Evolutionary conservation across 2,797 vertebrate genomes (phyloP), one percentile per base, ranked within the genome.

Genomic region (Dryobates pubescens): DNA sequence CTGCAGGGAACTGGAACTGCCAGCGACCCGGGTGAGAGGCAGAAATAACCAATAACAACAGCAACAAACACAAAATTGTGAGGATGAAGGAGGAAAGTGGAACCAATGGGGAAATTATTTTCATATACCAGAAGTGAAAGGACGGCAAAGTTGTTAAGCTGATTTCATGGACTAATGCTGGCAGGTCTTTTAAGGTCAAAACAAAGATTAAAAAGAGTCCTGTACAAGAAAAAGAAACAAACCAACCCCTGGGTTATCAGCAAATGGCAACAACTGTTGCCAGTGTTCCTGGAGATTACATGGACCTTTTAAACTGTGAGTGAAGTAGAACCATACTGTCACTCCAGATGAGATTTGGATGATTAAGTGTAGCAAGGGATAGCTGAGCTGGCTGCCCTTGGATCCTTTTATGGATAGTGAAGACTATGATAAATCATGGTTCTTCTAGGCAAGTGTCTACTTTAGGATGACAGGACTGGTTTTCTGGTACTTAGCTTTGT

Each of bases 151-250:
- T 95, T 79, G 92, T 93, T 94, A 90, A 92, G 93, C 93, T 95
- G 93, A 96, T 94, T 96, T 93, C 83, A 86, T 82, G 91, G 89
- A n/a, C 76, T 88, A 88, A 88, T 71, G 49, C 51, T 65, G 67
- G 61, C 75, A 77, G 89, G 93, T 91, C 82, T 82, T 87, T 79
- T 95, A 77, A 96, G 96, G 96, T 96, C 94, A 95, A 72, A 95
- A 18, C n/a, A 68, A 84, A 96, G 89, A 96, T 95, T 94, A 93
- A 88, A 95, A 69, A 84, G 61, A 79, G 26, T 15, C 56, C 54
- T 82, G 72, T 86, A 82, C 3, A 26, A 91, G 57, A 30, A 5
- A 70, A 94, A 17, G 13, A 53, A 27, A 56, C 36, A 83, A 78
- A 57, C 47, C 56, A 88, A 83, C 47, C 78, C 27, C 81, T 85